Evolutionary conservation across 1,140 invertebrate species (phyloP).

Genomic region (Psix sp.): DNA sequence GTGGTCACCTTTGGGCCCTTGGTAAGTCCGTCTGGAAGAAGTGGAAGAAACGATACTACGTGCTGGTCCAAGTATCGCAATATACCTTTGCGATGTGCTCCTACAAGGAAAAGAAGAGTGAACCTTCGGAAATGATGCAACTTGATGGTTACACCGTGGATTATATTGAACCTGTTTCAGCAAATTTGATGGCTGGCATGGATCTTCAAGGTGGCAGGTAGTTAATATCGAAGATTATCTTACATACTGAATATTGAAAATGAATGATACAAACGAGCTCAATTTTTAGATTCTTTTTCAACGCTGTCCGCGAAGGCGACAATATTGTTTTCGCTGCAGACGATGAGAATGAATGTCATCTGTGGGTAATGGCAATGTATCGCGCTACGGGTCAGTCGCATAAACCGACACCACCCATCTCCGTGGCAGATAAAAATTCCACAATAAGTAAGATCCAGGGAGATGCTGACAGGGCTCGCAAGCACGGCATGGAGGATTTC

Average conservation of each 20-base stretch:
- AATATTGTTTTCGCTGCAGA: constrained; percentile 97
- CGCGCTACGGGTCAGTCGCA: constrained; percentile 99
- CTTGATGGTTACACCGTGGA: constrained; percentile 99
- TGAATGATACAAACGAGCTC: background rate
- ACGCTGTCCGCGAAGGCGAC: constrained; percentile 98
- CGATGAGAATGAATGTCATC: constrained; percentile 98
- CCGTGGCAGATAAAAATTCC: constrained; percentile 89
- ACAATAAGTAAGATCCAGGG: constrained; percentile 93
- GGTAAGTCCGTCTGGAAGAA: constrained; percentile 99
- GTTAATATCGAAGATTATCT: constrained; percentile 5
- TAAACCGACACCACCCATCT: constrained; percentile 96
- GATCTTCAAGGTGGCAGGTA: constrained; percentile 77
- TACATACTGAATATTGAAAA: background rate
- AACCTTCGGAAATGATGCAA: constrained; percentile 99
- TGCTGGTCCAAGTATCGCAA: constrained; percentile 99
- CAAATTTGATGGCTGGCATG: constrained; percentile 93
- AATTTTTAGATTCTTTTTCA: constrained; percentile 94
- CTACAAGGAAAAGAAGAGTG: constrained; percentile 99
- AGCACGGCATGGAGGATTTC: constrained; percentile 99
- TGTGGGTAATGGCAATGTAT: constrained; percentile 99
- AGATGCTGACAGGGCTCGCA: constrained; percentile 96
- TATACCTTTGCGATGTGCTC: constrained; percentile 99
- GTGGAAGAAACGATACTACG: constrained; percentile 99
- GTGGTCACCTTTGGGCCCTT: constrained; percentile 92
- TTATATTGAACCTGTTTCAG: constrained; percentile 96